Evolutionary conservation across 2,797 vertebrate genomes (phyloP), one percentile per base, ranked within the genome.

Genomic region (Mormyrus hasselquistii): DNA sequence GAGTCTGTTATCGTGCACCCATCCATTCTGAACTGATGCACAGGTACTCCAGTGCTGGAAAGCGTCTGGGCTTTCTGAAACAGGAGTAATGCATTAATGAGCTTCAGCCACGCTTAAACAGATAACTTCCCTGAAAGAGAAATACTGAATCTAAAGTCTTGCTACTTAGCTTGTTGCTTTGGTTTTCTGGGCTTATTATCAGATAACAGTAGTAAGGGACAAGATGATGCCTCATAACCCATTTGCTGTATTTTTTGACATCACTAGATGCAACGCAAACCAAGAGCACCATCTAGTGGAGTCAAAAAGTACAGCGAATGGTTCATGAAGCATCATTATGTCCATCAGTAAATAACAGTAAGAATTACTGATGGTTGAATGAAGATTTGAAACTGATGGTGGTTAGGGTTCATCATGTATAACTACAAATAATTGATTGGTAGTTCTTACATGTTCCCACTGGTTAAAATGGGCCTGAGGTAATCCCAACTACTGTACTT

Each of bases 11-110:
- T 19, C 1, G 69, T 50, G 59, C 62, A 22, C 10, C 44, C 44
- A 8, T 91, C 87, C 49, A 59, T 69, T 19, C 65, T 62, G 25
- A 83, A 38, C 85, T 91, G 89, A 34, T 62, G 88, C 57, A 73
- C 87, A 86, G 87, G 57, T 76, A 88, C 79, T 41, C 62, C 87
- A 10, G 41, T 25, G 29, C 47, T 83, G 59, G 82, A 69, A 12
- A 84, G 52, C 8, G 34, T 5, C 22, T 53, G 83, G 34, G 88
- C 34, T 16, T 73, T 38, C 62, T 85, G 44, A 55, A 69, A 69
- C 62, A 86, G 57, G 44, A 47, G 50, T 2, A 85, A 55, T 16
- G 41, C 16, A 3, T 44, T 4, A 53, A 44, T 6, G 41, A 22
- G 38, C n/a, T 41, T 38, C 34, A 34, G 29, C 12, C 65, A 34